A percentile compares a stretch with the other conserved stretches of the same genome.
phyloP scores from a whole-genome alignment of 2,888 invertebrate species.

The Mythimna impura region DNA sequence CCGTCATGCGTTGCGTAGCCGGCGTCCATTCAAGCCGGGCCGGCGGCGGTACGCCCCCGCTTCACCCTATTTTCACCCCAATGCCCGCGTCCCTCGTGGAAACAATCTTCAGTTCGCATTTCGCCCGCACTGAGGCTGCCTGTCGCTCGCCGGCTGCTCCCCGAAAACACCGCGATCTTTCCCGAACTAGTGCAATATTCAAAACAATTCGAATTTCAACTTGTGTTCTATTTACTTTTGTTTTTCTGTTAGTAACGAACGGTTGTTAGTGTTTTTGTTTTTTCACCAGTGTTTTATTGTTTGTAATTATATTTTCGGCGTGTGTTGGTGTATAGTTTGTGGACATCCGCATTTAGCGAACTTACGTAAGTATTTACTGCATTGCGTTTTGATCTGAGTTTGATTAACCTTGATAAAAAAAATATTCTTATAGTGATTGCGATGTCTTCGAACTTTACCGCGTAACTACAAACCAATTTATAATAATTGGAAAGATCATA shows the following conservation, averaged over 20 bases:
- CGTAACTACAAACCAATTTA: conserved; percentile 25
- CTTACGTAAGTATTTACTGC: conserved; percentile 90
- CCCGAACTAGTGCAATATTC: conserved; percentile 83
- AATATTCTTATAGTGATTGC: not conserved
- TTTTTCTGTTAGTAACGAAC: conserved; percentile 57
- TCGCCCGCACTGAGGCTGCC: conserved; percentile 67
- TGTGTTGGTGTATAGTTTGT: conserved; percentile 74
- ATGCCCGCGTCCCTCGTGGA: conserved; percentile 72
- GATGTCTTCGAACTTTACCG: conserved; percentile 18
- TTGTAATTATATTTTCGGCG: conserved; percentile 70
- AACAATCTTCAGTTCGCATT: conserved; percentile 79
- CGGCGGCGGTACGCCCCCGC: conserved; percentile 65
- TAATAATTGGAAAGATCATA: conserved; percentile 34
- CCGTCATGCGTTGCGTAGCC: conserved; percentile 68
- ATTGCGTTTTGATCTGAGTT: conserved; percentile 80
- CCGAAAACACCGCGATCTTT: conserved; percentile 80
- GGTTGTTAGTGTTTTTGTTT: conserved; percentile 67
- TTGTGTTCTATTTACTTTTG: conserved; percentile 67
- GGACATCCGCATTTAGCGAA: conserved; percentile 77
- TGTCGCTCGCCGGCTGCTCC: conserved; percentile 64
- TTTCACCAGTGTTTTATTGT: conserved; percentile 62
- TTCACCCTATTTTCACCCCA: conserved; percentile 78
- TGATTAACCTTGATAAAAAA: conserved; percentile 46
- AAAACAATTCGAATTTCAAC: conserved; percentile 74
- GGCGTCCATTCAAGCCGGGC: conserved; percentile 73